phyloP scores from a whole-genome alignment of 2,888 invertebrate genomes.

The Spodoptera littoralis region DNA sequence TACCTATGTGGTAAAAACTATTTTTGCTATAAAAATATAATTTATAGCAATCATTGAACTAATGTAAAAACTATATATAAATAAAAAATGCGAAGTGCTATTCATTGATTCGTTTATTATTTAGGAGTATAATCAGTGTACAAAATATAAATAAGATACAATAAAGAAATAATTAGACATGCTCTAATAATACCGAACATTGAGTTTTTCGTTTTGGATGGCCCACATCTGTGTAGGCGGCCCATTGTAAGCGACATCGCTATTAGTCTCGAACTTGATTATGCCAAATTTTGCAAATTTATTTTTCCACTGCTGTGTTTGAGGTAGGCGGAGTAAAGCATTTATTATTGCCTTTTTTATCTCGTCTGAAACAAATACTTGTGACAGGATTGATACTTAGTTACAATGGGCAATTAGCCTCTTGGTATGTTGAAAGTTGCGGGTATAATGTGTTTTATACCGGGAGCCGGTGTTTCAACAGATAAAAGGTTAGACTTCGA shows the following conservation, averaged over 20 bases:
- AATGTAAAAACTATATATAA: conserved; percentile 9
- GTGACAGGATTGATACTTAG: too few species aligned
- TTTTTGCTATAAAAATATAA: conserved; percentile 12
- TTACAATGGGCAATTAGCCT: too few species aligned
- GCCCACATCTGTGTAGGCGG: conserved; percentile 86
- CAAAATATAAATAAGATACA: conserved; percentile 84
- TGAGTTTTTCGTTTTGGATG: conserved; percentile 84
- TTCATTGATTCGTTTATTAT: conserved; percentile 49
- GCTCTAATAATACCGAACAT: conserved; percentile 88
- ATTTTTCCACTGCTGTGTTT: conserved; percentile 76
- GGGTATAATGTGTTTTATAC: too few species aligned
- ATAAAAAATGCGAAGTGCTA: conserved; percentile 21
- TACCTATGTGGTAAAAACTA: conserved; percentile 10
- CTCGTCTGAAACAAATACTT: conserved; percentile 72
- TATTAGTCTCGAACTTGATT: conserved; percentile 81
- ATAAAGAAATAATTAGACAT: conserved; percentile 73
- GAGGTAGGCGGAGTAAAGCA: conserved; percentile 78
- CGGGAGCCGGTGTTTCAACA: too few species aligned
- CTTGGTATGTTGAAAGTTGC: too few species aligned
- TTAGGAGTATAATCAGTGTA: conserved; percentile 81
- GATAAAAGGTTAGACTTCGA: too few species aligned
- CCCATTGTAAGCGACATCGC: conserved; percentile 83
- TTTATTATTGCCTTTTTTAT: conserved; percentile 77
- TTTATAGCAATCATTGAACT: conserved; percentile 3
- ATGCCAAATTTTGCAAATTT: conserved; percentile 85